These are phyloP conservation scores for Nemurella pictetii DNA, from an alignment of 2,888 invertebrate species.

Conservation along the genomic window DNA sequence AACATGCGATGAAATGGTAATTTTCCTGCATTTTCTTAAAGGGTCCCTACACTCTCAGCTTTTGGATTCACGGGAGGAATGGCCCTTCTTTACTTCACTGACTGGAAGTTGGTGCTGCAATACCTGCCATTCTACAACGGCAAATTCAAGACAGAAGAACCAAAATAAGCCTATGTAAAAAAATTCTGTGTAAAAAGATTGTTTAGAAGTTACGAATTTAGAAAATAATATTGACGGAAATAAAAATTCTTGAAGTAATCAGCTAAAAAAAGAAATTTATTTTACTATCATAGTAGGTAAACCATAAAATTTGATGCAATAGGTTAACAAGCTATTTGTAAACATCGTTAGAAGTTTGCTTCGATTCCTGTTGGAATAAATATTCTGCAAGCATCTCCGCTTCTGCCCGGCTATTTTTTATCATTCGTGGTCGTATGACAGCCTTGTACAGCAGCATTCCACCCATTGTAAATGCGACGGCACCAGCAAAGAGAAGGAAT, in stretches of 20 bases:
- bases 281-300: too few species aligned
- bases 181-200: conserved; percentile 17
- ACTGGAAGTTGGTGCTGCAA: conserved; percentile 74
- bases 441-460: background rate
- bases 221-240: background rate
- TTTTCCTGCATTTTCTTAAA: conserved; percentile 44
- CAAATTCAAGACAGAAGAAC: conserved; percentile 64
- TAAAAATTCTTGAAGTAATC: background rate
- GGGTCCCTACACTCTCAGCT: conserved; percentile 62
- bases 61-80: conserved; percentile 70
- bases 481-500: conserved; percentile 1
- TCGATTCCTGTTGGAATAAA: conserved; percentile 7
- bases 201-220: background rate
- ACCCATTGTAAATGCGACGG: background rate
- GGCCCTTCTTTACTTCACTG: conserved; percentile 70
- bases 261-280: background rate
- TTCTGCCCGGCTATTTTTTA: conserved; percentile 4
- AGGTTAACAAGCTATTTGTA: background rate
- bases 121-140: conserved; percentile 76
- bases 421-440: background rate
- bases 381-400: conserved; percentile 17
- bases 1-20: background rate
- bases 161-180: conserved; percentile 22
- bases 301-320: too few species aligned
- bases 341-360: background rate